Evolutionary conservation across 2,113 vertebrate species (phyloP), one percentile per base, ranked within the genome.

Genomic region (Neopipo cinnamomea): DNA sequence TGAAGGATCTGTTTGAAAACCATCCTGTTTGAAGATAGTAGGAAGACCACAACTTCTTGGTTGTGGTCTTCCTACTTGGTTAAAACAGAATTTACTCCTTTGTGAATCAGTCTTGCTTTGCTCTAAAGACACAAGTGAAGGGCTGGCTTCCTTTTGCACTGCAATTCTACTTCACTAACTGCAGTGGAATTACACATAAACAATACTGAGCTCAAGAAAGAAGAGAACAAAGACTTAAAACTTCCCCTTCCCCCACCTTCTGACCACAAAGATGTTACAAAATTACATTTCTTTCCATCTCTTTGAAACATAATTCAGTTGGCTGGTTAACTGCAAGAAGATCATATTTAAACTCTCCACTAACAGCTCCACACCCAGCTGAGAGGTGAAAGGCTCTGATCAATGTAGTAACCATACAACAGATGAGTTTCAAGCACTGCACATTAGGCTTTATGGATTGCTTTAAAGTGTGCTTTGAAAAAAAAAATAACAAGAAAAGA

Each of bases 381-480:
- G 65, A 52, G 80, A 95, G 89, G 56, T 77, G 80, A 65, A 81
- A 89, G 44, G 65, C 65, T 85, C 27, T 39, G 41, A 88, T 88
- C 86, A 27, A 37, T 78, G 33, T 12, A 71, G 65, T 11, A 93
- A 47, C 72, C 39, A 44, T 25, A 91, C 65, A 46, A 84, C 39
- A 70, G 72, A 77, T 37, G 67, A 92, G 50, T 58, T 93, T 80
- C 49, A 88, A 90, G 66, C 78, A 79, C 72, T 67, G 46, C 8
- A 61, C 61, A 68, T 92, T 84, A 87, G 33, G 61, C 79, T 92
- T 95, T 84, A 93, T 75, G 49, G 65, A 90, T 93, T 85, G 67
- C 35, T 92, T 84, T 91, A 80, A 93, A 95, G 71, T 13, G 46
- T 1, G 5, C 24, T 73, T 87, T 55, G 50, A 52, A 52, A 28